A percentile compares a stretch with the other conserved stretches of the same genome.
These are phyloP conservation scores for Ciconia maguari DNA, from an alignment of 2,113 vertebrate species.

Conservation along the genomic window DNA sequence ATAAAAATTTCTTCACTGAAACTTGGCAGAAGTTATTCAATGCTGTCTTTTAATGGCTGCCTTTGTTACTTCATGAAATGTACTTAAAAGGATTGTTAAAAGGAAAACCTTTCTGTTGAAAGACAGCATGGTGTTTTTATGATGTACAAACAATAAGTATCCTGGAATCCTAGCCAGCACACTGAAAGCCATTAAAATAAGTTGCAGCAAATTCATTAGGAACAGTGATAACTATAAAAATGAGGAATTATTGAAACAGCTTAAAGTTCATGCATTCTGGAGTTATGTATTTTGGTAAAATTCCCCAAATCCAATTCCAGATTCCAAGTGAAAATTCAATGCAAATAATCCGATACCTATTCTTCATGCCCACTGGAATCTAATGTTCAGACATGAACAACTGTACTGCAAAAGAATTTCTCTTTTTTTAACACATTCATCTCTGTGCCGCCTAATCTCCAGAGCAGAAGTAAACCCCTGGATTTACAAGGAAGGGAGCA, in stretches of 20 bases:
- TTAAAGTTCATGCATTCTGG: not conserved
- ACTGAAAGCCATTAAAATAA: slow-evolving; percentile 21
- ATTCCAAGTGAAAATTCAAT: not conserved
- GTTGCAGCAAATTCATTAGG: slow-evolving; percentile 25
- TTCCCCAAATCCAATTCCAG: not conserved
- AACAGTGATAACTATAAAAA: slow-evolving; percentile 40
- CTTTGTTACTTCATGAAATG: slow-evolving; percentile 35
- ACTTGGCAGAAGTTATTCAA: slow-evolving; percentile 21
- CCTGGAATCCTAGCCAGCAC: not conserved
- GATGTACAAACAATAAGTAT: slow-evolving; percentile 24
- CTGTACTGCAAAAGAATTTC: not conserved
- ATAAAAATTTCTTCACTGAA: slow-evolving; percentile 6
- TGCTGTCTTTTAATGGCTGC: slow-evolving; percentile 11
- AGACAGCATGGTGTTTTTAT: slow-evolving; percentile 52
- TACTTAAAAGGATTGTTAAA: slow-evolving; percentile 33
- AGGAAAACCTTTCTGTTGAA: slow-evolving; percentile 60
- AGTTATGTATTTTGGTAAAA: slow-evolving; percentile 28
- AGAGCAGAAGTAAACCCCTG: not conserved
- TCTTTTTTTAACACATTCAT: not conserved
- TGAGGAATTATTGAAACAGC: not conserved
- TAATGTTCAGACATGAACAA: not conserved
- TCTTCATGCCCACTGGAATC: not conserved
- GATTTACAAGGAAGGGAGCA: not conserved
- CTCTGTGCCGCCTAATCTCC: not conserved
- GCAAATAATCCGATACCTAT: not conserved